Conservation (phyloP, 2,797 vertebrate genomes). For the Scomberomorus guttatus region DNA sequence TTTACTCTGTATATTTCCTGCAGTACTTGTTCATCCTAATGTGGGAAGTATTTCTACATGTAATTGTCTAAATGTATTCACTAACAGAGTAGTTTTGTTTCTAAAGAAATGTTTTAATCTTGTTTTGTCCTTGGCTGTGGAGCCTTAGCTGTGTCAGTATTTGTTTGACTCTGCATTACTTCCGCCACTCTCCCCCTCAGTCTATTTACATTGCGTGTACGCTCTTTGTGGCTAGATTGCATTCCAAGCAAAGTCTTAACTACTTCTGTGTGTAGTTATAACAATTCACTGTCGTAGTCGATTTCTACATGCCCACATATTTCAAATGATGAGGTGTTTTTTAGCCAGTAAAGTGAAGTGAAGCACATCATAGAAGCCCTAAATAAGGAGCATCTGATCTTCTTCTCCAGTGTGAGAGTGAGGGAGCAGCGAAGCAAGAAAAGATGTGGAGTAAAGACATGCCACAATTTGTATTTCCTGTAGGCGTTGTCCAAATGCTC, state of each 20-base stretch:
- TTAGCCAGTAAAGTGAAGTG: neutral
- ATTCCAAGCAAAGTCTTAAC: neutral
- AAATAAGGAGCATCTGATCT: neutral
- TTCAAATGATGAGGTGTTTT: neutral
- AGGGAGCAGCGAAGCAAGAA: slow-evolving; percentile 10
- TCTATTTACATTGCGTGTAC: slow-evolving; percentile 23
- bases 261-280: neutral
- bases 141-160: slow-evolving; percentile 24
- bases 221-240: neutral
- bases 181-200: neutral
- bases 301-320: neutral
- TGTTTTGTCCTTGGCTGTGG: neutral
- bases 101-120: neutral
- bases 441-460: neutral
- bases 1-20: neutral
- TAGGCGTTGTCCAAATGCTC: slow-evolving; percentile 3
- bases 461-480: slow-evolving; percentile 20
- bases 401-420: neutral
- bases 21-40: neutral
- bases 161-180: slow-evolving; percentile 36
- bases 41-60: neutral
- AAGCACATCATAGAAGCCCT: neutral
- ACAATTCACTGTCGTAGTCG: slow-evolving; percentile 5
- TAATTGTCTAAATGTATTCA: neutral
- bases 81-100: neutral